Base-by-base conservation (phyloP, 2,888 invertebrate species). In the Troides oblongomaculatus region DNA sequence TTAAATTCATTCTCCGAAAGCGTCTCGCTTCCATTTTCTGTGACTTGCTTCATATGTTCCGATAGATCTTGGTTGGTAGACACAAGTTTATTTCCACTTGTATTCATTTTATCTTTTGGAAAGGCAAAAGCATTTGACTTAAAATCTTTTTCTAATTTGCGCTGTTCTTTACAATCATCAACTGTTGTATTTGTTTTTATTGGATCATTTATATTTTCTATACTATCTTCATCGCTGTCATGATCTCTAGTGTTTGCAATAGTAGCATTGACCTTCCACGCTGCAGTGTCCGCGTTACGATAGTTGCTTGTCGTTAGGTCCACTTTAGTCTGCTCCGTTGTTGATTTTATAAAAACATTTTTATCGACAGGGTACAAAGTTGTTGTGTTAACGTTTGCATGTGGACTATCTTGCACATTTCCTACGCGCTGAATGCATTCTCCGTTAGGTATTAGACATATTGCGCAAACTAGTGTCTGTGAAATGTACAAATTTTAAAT, bases 221-320 rank as follows among this genome's bases (percentile, higher is more conserved):
- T 77, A 21, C 77, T 39, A 39, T 39, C 39, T 39, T 39, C 39
- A 39, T 39, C 39, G 10, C 10, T 69, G 65, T 64, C 57, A 46
- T 36, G 17, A 46, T 68, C 21, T 18, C 80, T 79, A 1, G 84
- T 79, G 62, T 79, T 79, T 1, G 79, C 79, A 62, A 81, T 86
- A 1, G 79, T 73, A 0, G 88, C 77, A 62, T 88, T 85, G 50
- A 88, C 78, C 68, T 85, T 87, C 88, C 89, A 88, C 7, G 76
- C 74, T 25, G 85, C 82, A 1, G 72, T 65, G 61, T 73, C 70
- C 5, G 53, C 61, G 25, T 74, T 72, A 68, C 63, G 57, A 59
- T 72, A 74, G 74, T 66, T 63, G 59, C 70, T 72, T 71, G 71
- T 64, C 69, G 8, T 69, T 39, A 66, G 75, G 65, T 69, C 74